A percentile compares a stretch with the other conserved stretches of the same genome.
Evolutionary conservation across 1,140 invertebrate genomes (phyloP).

Genomic region (Caenorhabditis brenneri): DNA sequence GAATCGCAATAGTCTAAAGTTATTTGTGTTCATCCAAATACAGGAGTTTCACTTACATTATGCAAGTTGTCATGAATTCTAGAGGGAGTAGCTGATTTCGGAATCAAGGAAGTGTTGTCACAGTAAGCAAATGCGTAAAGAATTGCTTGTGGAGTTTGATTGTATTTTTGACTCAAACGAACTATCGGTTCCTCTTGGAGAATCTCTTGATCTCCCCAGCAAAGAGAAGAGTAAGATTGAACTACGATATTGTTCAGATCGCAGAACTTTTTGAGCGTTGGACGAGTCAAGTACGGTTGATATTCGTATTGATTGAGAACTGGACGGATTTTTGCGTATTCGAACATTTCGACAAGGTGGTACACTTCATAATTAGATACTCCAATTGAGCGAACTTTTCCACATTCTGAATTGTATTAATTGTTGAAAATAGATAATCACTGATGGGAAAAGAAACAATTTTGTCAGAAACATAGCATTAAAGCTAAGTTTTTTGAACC

Average conservation of each 20-base stretch:
- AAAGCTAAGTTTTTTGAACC: neutral
- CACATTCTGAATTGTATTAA: conserved; percentile 57
- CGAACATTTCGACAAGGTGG: conserved; percentile 78
- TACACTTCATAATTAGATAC: conserved; percentile 82
- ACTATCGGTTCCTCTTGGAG: conserved; percentile 57
- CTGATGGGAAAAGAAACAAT: too few species aligned
- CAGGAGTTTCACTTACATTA: conserved; percentile 4
- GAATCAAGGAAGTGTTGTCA: conserved; percentile 62
- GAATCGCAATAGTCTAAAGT: neutral
- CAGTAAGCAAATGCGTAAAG: conserved; percentile 63
- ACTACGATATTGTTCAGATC: conserved; percentile 71
- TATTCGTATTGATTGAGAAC: conserved; percentile 79
- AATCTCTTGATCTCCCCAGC: conserved; percentile 60
- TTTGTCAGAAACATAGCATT: too few species aligned
- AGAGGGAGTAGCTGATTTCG: conserved; percentile 63
- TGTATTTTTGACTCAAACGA: conserved; percentile 56
- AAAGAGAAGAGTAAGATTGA: conserved; percentile 65
- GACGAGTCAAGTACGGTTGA: conserved; percentile 72
- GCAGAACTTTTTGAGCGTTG: conserved; percentile 71
- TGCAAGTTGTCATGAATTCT: conserved; percentile 62
- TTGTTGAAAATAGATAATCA: too few species aligned
- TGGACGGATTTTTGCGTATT: conserved; percentile 74
- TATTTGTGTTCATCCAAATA: too few species aligned
- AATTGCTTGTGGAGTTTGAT: conserved; percentile 58
- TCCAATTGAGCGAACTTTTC: conserved; percentile 78